Percentiles rank a stretch among this genome's conserved stretches.
Conservation (phyloP, 2,797 vertebrate genomes). For the Mus spretus region DNA sequence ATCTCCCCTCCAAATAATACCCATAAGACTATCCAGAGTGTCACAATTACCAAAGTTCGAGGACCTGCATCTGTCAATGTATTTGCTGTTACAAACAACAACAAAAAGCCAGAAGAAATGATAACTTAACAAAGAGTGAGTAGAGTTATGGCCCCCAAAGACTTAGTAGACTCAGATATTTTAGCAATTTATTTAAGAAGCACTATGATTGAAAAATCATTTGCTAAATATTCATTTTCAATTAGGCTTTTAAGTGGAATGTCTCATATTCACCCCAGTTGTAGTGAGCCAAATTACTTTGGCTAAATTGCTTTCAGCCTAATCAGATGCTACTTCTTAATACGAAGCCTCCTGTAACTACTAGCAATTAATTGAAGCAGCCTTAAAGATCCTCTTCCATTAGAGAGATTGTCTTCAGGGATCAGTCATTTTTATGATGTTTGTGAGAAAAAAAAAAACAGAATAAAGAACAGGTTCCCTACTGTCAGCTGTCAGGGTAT, state of each 20-base stretch:
- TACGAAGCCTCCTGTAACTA: background rate
- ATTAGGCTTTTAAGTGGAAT: slow-evolving; percentile 11
- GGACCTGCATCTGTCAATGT: background rate
- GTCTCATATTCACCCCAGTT: background rate
- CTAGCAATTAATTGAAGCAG: slow-evolving; percentile 47
- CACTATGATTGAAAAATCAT: background rate
- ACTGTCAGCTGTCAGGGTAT: background rate
- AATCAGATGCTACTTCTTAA: slow-evolving; percentile 44
- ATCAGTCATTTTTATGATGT: slow-evolving; percentile 18
- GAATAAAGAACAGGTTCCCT: background rate
- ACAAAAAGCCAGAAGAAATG: background rate
- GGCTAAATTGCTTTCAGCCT: slow-evolving; percentile 59
- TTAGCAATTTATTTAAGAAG: slow-evolving; percentile 48
- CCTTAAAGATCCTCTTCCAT: slow-evolving; percentile 60
- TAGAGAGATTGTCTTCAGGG: slow-evolving; percentile 58
- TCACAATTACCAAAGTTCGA: background rate
- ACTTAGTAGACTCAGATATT: slow-evolving; percentile 1
- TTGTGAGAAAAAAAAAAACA: background rate
- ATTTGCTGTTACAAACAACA: background rate
- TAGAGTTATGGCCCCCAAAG: background rate
- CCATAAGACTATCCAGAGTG: background rate
- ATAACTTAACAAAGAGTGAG: background rate
- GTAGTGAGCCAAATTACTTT: background rate
- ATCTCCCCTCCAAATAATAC: background rate
- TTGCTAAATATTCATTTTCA: slow-evolving; percentile 56